Conservation (phyloP, 2,113 vertebrate genomes). For the Brachypteracias leptosomus region DNA sequence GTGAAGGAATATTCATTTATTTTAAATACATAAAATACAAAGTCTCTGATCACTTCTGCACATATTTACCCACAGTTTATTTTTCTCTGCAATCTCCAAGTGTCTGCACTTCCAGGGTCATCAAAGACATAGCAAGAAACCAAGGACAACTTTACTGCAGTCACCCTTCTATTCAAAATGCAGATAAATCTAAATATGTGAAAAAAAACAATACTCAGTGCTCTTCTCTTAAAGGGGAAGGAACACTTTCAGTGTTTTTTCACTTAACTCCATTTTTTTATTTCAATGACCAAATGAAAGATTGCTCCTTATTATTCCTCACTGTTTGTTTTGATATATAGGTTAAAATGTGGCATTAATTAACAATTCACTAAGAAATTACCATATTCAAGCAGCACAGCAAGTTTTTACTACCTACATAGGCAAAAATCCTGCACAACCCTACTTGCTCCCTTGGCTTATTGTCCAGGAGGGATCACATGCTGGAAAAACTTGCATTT, state of each 20-base stretch:
- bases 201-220: background rate
- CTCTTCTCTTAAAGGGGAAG: background rate
- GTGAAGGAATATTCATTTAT: background rate
- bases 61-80: background rate
- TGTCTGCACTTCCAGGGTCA: background rate
- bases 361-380: constrained; percentile 19
- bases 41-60: background rate
- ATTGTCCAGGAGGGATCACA: background rate
- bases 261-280: background rate
- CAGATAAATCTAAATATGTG: background rate
- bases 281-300: background rate
- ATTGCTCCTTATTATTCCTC: background rate
- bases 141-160: background rate
- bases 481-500: background rate
- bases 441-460: background rate
- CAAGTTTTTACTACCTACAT: constrained; percentile 18
- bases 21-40: background rate
- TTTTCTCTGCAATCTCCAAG: background rate
- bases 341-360: background rate
- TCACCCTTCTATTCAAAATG: background rate
- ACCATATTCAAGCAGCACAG: constrained; percentile 34
- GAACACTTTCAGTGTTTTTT: background rate
- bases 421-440: background rate
- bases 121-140: background rate
- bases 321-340: background rate